Percentiles rank a stretch among this genome's conserved stretches.
phyloP scores from a whole-genome alignment of 2,113 vertebrate genomes.

The Lamprotornis superbus region DNA sequence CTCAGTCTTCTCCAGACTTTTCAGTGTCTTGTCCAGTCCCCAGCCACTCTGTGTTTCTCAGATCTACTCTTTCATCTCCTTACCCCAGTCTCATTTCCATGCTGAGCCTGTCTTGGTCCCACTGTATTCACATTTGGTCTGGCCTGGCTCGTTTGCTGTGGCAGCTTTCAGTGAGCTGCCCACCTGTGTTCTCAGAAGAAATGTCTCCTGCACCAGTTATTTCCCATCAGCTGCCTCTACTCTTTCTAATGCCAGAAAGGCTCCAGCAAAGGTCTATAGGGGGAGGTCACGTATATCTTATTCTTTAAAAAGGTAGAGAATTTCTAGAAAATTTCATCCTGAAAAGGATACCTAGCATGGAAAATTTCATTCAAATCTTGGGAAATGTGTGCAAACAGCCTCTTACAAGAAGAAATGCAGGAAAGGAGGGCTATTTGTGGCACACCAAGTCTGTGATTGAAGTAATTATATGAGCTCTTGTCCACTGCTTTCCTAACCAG shows the following conservation, averaged over 20 bases:
- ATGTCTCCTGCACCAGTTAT: background rate
- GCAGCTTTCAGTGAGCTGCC: background rate
- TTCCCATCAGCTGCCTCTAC: background rate
- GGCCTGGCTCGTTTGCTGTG: background rate
- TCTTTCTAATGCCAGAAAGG: background rate
- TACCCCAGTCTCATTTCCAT: background rate
- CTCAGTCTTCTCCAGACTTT: background rate
- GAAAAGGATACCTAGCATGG: background rate
- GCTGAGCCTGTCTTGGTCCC: background rate
- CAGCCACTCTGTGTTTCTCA: background rate
- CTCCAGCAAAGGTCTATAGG: background rate
- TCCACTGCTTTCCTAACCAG: background rate
- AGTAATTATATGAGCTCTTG: background rate
- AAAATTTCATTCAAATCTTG: background rate
- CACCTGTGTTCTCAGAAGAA: background rate
- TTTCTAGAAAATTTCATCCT: background rate
- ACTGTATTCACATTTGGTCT: rapidly evolving
- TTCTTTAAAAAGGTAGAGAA: background rate
- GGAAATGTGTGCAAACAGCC: background rate
- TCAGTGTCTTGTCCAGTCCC: background rate
- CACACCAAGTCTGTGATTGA: background rate
- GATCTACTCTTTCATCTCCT: background rate
- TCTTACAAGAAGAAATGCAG: background rate
- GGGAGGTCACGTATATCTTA: rapidly evolving
- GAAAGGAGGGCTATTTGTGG: background rate